Conservation (phyloP, 2,888 invertebrate genomes). For the Anoplius nigerrimus region DNA sequence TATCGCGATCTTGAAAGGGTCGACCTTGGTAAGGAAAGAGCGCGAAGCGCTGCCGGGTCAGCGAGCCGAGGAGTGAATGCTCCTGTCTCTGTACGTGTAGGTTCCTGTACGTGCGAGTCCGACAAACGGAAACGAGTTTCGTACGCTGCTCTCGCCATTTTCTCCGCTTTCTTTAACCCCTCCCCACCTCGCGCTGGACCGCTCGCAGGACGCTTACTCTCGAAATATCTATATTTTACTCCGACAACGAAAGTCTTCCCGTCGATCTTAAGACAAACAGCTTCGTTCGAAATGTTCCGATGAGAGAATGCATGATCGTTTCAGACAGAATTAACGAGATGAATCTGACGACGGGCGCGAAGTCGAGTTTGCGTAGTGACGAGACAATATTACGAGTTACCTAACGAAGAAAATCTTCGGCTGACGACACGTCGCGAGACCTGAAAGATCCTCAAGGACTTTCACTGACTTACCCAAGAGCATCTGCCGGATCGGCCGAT, state of each 20-base stretch:
- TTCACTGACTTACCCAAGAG: constrained; percentile 66
- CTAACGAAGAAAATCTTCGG: constrained; percentile 37
- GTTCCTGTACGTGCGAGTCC: constrained; percentile 9
- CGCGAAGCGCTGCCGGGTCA: constrained; percentile 13
- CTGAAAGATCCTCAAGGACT: constrained; percentile 54
- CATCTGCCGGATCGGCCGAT: constrained; percentile 54
- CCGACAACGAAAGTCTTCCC: no score
- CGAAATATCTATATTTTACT: no score
- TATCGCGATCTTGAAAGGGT: neutral
- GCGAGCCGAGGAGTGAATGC: constrained; percentile 5
- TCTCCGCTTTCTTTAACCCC: constrained; percentile 67
- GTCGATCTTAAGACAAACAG: no score
- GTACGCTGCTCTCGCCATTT: constrained; percentile 56
- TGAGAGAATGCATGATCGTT: no score
- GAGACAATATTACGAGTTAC: constrained; percentile 42
- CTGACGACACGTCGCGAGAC: constrained; percentile 23
- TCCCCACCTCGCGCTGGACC: no score
- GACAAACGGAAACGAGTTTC: constrained; percentile 58
- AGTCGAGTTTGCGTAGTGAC: no score
- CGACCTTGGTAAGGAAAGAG: constrained; percentile 2
- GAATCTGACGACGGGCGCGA: no score
- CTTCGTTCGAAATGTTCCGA: neutral
- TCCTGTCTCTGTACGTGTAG: no score
- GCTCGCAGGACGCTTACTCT: no score
- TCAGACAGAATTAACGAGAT: no score